Base-by-base conservation (phyloP, 2,797 vertebrate species). In the Arrhamphus sclerolepis region DNA sequence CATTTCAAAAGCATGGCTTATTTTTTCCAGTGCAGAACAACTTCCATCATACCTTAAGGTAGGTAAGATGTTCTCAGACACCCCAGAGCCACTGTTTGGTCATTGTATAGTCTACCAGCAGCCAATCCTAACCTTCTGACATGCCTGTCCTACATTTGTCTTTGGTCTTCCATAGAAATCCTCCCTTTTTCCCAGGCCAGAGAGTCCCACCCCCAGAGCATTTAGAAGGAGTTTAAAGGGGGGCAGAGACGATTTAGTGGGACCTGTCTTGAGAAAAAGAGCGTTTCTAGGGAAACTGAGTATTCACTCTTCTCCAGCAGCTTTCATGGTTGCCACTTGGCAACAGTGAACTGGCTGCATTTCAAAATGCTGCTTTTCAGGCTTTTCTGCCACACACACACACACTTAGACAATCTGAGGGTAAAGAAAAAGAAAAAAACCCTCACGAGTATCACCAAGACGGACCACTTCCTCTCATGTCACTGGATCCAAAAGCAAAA, bases 241-340 rank as follows among this genome's bases (percentile, higher is more conserved):
- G 39, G 20, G 46, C 56, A 5, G 52, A 13, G 59, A 62, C 57
- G 7, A 72, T 80, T 87, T 83, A 82, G 73, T 66, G 75, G 70
- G 75, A 72, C 73, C 62, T 26, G 72, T 72, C 77, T 81, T 80
- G 67, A 82, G 77, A 86, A 84, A 83, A 72, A 57, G 85, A 81
- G 66, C 48, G 82, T 91, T 90, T 86, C 85, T 84, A 77, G 64
- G 87, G 87, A 82, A 88, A 88, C 84, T 75, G 70, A 83, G 78
- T 7, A 2, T 75, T 78, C 80, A 81, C 68, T 84, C 71, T 85
- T 87, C 80, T 87, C 77, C 47, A 60, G 74, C 61, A 72, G 83
- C 82, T 86, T 82, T 86, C 84, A 82, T 58, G 57, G 86, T 78
- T 79, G 75, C 84, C 70, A 82, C 89, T 85, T 88, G 84, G 85